phyloP scores from a whole-genome alignment of 2,113 vertebrate species.

The Platichthys stellatus region DNA sequence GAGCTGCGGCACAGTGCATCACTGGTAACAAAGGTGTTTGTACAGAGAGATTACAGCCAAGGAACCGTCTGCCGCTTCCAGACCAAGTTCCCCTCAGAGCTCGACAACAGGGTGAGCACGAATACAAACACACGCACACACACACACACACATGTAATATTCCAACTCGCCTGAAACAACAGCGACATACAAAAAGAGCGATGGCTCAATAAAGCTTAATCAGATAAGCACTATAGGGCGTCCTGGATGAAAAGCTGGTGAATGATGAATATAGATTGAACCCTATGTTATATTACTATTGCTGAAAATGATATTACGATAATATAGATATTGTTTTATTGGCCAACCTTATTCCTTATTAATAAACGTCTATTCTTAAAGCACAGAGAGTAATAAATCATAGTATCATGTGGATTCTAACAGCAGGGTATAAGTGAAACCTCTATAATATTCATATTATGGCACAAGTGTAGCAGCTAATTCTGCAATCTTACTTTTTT shows the following conservation, averaged over 20 bases:
- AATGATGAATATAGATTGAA: not conserved
- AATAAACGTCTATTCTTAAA: too few species aligned
- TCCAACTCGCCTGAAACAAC: not conserved
- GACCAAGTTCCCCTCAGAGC: slow-evolving; percentile 94
- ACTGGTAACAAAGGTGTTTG: slow-evolving; percentile 95
- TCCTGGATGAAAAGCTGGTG: not conserved
- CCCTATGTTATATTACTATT: too few species aligned
- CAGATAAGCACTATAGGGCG: not conserved
- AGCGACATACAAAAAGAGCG: not conserved
- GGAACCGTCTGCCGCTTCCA: slow-evolving; percentile 98
- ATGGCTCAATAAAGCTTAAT: not conserved
- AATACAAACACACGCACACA: slow-evolving; percentile 1
- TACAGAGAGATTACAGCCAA: slow-evolving; percentile 96
- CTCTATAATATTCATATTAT: too few species aligned
- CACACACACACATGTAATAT: not conserved
- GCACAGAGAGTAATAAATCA: too few species aligned
- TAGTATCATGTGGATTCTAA: too few species aligned
- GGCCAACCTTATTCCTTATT: too few species aligned
- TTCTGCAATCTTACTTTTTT: too few species aligned
- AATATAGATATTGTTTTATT: too few species aligned
- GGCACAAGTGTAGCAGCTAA: too few species aligned
- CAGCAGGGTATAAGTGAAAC: too few species aligned
- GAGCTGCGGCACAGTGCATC: slow-evolving; percentile 92
- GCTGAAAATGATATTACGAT: too few species aligned
- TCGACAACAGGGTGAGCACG: slow-evolving; percentile 92